Base-by-base conservation (phyloP, 2,888 invertebrate species). In the Caradrina clavipalpis region DNA sequence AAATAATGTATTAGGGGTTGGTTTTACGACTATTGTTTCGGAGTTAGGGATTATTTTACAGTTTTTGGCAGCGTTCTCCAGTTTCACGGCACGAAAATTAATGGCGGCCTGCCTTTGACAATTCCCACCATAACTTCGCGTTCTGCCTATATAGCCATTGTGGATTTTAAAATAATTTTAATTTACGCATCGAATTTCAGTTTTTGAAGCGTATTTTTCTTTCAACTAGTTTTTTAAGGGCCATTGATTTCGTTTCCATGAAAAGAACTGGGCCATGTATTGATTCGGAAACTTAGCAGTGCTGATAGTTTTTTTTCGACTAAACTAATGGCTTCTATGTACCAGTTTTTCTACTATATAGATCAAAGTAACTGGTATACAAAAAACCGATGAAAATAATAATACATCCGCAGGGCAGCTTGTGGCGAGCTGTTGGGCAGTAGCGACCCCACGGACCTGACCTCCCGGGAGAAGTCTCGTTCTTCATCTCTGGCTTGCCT, bases 61-160 rank as follows among this genome's bases (percentile, higher is more conserved):
- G 85, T 86, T 89, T 90, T 89, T 90, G 90, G 89, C 87, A 85
- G 81, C 65, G 69, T 60, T 72, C 66, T 70, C 70, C 73, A 66
- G 76, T 79, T 76, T 73, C 71, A 60, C 70, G 35, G 62, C 64
- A 64, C 19, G 58, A 72, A 80, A 86, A 90, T 90, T 88, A 88
- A 91, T 89, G 85, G 87, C 67, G 66, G 55, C 31, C 86, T 91
- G 91, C 78, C 72, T 88, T 85, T 91, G 91, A 91, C 91, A 83
- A 82, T 84, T 82, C 66, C 74, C 72, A 86, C 86, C 73, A 88
- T 89, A 85, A 86, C 77, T 86, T 81, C 56, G 49, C 55, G 21
- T 68, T 66, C 74, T 84, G 68, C 76, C 76, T 78, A 78, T 72
- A 76, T 79, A 62, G 56, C 57, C 59, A 54, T 79, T 74, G 79